Evolutionary conservation across 2,888 invertebrate species (phyloP), one percentile per base, ranked within the genome.

Genomic region (Spodoptera exigua): DNA sequence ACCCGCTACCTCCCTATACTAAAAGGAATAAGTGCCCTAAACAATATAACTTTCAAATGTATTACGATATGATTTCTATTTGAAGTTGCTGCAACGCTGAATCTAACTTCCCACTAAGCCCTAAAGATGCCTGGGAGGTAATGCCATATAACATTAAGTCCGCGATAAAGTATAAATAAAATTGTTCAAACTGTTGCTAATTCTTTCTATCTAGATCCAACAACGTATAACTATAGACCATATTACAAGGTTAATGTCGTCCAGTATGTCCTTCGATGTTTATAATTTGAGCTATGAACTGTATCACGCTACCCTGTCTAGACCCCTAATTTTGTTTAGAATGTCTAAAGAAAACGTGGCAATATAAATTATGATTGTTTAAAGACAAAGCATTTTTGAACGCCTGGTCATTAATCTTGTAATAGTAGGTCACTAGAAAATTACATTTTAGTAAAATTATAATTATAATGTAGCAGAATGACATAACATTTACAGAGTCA

Each of bases 381-480:
- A 34, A 59, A 13, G 49, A 61, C 18, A 55, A 47, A 16, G 41
- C 36, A 51, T 46, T 46, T 13, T 45, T 49, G 41, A 60, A 65
- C 61, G 41, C 13, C 21, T 17, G 2, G 51, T 17, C 54, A 66
- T 65, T 35, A 65, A 65, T 65, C 40, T 49, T 27, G 9, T 27
- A 7, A 5, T 27, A 27, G 27, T 5, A 27, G 27, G 27, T 27
- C 27, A 27, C 37, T 37, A 12, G 13, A 13, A 14, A 40, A 14
- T 34, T 41, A 27, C 27, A 7, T 14, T 39, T 34, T 11, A 18
- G 7, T 36, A 35, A n/a, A n/a, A n/a, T n/a, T n/a, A n/a, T n/a
- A n/a, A n/a, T n/a, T n/a, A n/a, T n/a, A n/a, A n/a, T n/a, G n/a
- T n/a, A n/a, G n/a, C n/a, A n/a, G n/a, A n/a, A n/a, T n/a, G n/a